These are phyloP conservation scores for Dreissena rostriformis DNA, from an alignment of 1,140 invertebrate genomes.

Conservation along the genomic window DNA sequence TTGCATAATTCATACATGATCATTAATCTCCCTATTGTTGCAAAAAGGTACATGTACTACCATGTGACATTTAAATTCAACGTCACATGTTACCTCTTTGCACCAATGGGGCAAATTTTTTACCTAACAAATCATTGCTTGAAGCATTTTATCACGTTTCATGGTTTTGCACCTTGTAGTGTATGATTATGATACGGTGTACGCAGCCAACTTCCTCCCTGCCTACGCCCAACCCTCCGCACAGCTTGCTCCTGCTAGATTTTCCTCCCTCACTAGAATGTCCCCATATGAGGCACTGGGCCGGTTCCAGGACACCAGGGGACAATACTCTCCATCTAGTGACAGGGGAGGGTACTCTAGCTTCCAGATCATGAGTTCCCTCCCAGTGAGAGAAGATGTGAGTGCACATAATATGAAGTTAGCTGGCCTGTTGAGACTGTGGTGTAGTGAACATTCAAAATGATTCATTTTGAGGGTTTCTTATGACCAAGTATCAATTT, in stretches of 20 bases:
- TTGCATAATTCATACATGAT: no score
- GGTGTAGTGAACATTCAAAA: background rate
- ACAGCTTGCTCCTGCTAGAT: slow-evolving; percentile 34
- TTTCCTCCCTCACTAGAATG: slow-evolving; percentile 44
- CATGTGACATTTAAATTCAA: background rate
- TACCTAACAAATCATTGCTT: background rate
- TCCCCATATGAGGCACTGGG: slow-evolving; percentile 1
- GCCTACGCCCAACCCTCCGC: slow-evolving; percentile 17
- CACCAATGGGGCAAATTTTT: background rate
- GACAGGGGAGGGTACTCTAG: slow-evolving; percentile 50
- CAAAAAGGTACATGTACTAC: background rate
- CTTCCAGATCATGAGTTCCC: no score
- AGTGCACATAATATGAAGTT: slow-evolving; percentile 1
- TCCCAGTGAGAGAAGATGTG: slow-evolving; percentile 54
- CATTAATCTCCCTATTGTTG: background rate
- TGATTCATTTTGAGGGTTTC: no score
- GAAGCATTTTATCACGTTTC: background rate
- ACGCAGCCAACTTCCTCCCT: slow-evolving; percentile 34
- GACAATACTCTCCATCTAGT: background rate
- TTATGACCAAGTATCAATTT: no score
- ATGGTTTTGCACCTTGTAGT: slow-evolving; percentile 17
- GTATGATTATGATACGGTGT: slow-evolving; percentile 47
- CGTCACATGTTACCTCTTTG: background rate
- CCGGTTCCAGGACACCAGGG: slow-evolving; percentile 37
- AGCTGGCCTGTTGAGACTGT: background rate